phyloP scores from a whole-genome alignment of 2,113 vertebrate species.

The Trematocara unimaculatum region DNA sequence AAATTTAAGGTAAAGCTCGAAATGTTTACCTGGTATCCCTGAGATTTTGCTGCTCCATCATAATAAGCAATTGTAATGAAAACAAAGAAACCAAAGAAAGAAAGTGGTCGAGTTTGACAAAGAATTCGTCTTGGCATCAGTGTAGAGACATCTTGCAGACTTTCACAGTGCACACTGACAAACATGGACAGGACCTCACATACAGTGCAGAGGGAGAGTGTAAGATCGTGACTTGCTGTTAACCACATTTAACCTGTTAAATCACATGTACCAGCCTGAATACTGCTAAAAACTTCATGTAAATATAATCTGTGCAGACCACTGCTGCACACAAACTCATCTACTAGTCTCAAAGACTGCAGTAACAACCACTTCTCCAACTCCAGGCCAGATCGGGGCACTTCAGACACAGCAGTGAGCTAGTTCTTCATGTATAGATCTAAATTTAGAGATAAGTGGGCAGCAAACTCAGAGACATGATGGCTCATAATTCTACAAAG shows the following conservation, averaged over 20 bases:
- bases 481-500: neutral
- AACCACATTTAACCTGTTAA: neutral
- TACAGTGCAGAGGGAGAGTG: neutral
- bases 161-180: constrained; percentile 40
- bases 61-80: neutral
- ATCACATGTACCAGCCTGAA: neutral
- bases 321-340: neutral
- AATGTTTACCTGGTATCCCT: neutral
- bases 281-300: neutral
- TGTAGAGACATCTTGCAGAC: constrained; percentile 28
- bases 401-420: neutral
- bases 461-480: neutral
- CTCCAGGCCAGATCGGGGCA: neutral
- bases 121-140: neutral
- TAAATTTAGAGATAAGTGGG: constrained; percentile 38
- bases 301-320: neutral
- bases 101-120: neutral
- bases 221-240: neutral
- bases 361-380: neutral
- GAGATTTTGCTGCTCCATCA: neutral
- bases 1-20: neutral
- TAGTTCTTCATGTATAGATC: neutral
- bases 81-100: neutral
- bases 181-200: neutral
- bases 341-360: neutral